Evolutionary conservation across 2,797 vertebrate species (phyloP), one percentile per base, ranked within the genome.

Genomic region (Cercopithecus neglectus): DNA sequence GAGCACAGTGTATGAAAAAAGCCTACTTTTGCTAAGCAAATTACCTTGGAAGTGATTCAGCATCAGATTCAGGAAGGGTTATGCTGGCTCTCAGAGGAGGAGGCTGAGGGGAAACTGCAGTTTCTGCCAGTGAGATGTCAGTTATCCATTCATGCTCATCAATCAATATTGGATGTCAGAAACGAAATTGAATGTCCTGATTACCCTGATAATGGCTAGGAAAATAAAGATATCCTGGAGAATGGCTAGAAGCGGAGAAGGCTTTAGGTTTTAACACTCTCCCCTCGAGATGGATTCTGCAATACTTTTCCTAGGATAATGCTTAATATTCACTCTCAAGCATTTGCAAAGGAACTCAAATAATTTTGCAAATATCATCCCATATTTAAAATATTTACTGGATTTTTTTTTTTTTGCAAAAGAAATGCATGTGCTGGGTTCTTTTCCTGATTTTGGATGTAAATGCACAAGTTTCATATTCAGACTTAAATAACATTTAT

Each of bases 1-100:
- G 80, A 74, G 22, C 36, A 1, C 64, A 70, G 70, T 93, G 26
- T 92, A 96, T 93, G 91, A 30, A 64, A 93, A 96, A 28, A 94
- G 72, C 13, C 19, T 94, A 14, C 11, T 92, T 90, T 97, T 75
- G 44, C 64, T 98, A 96, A 13, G 81, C 94, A 97, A 95, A 89
- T 97, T 86, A 93, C 24, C 96, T 97, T 70, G 83, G 94, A 97
- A 97, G 80, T 74, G 79, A 75, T 97, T 98, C 55, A 48, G 36
- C 80, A 82, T 90, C 96, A 17, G 26, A 96, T 95, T 96, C 74
- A 93, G 94, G 61, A 94, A 97, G 44, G 74, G 19, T 53, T 97
- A 72, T 94, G 76, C 53, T 91, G 70, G 57, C 22, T 95, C 13
- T 1, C 19, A 83, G 90, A 96, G 95, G 39, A 84, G 30, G 96